These are phyloP conservation scores for Centropristis striata DNA, from an alignment of 2,113 vertebrate genomes.

Conservation along the genomic window DNA sequence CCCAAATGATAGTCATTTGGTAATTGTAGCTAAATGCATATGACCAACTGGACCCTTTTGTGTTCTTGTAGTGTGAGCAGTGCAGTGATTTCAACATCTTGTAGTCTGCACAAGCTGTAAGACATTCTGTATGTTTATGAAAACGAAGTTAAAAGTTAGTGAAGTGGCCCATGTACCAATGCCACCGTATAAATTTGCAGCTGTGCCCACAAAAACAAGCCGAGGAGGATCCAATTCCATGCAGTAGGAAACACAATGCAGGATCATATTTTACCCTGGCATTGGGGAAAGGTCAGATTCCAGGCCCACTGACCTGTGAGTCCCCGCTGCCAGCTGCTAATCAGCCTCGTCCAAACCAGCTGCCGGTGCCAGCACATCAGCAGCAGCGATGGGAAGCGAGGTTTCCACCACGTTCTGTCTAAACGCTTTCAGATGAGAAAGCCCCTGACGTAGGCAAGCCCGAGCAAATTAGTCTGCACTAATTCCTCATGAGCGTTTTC, in stretches of 20 bases:
- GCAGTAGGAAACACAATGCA: slow-evolving; percentile 41
- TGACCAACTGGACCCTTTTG: not conserved
- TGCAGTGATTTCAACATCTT: not conserved
- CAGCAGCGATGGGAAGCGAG: slow-evolving; percentile 13
- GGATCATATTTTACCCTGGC: slow-evolving; percentile 28
- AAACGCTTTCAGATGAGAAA: slow-evolving; percentile 62
- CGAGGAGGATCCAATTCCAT: not conserved
- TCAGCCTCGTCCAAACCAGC: slow-evolving; percentile 22
- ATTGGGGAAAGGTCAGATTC: slow-evolving; percentile 25
- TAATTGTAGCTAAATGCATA: not conserved
- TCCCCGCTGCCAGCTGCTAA: slow-evolving; percentile 41
- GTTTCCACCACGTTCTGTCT: slow-evolving; percentile 48
- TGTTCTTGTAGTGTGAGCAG: not conserved
- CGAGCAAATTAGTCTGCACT: slow-evolving; percentile 16
- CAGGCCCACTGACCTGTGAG: slow-evolving; percentile 41
- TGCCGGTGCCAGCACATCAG: slow-evolving; percentile 27
- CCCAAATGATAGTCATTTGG: not conserved
- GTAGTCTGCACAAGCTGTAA: too few species aligned
- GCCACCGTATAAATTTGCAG: slow-evolving; percentile 3
- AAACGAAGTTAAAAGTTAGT: not conserved
- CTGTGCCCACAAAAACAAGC: slow-evolving; percentile 15
- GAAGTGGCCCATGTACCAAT: not conserved
- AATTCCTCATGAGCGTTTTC: slow-evolving; percentile 47
- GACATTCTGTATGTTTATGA: not conserved
- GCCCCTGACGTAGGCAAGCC: slow-evolving; percentile 22